Base-by-base conservation (phyloP, 2,113 vertebrate genomes). In the Diadophis punctatus region DNA sequence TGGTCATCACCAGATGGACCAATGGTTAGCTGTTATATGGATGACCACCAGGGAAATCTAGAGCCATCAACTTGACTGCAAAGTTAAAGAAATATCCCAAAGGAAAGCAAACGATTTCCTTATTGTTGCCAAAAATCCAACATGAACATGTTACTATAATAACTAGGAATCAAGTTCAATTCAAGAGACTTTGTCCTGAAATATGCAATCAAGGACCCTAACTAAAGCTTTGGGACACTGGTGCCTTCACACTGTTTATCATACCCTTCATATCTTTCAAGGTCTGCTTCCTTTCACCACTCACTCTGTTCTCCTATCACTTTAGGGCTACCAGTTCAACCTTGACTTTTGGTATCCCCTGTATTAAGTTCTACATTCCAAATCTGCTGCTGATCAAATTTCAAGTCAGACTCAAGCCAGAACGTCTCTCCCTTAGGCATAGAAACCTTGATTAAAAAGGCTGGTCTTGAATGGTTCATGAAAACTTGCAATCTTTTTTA, bases 381-480 rank as follows among this genome's bases (percentile, higher is more conserved):
- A 90, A 86, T 3, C 56, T 90, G 49, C 86, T 48, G 60, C 51
- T 93, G 88, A 27, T 94, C 88, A 53, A 92, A 53, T 92, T 68
- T 92, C 88, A 7, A 22, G 74, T 2, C 89, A 86, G 94, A 92
- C 49, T 86, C 91, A 58, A 94, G 95, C 93, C 46, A 93, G 84
- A 92, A 52, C 53, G 0, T 12, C 46, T 93, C 90, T 93, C 84
- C 96, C 96, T 89, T 93, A 90, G 96, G 96, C 95, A 90, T 96
- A 96, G 97, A 97, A 97, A 97, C 68, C 93, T 90, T 97, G 95
- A 97, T 93, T 52, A 80, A 63, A 91, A 49, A 30, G 4, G 0
- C 63, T 84, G 49, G 49, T 84, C 91, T 86, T 63, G 95, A 92
- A 93, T 95, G 93, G 74, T 92, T 93, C 68, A 92, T 94, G 94